Base-by-base conservation (phyloP, 2,113 vertebrate species). In the Nesospiza acunhae region DNA sequence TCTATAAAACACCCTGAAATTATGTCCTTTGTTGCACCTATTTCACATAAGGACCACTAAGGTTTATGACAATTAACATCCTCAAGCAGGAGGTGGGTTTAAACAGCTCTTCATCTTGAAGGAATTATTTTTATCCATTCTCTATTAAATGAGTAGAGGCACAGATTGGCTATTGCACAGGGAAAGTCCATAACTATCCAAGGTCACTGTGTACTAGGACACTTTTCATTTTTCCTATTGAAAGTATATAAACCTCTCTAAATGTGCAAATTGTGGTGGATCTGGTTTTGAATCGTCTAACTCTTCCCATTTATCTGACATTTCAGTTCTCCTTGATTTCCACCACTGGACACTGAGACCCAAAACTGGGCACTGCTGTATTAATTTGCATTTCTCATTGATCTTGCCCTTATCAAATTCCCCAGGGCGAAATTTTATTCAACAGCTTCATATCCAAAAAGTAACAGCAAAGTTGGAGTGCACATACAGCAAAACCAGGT, bases 291-390 rank as follows among this genome's bases (percentile, higher is more conserved):
- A 60, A 60, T 46, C 27, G 68, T 22, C 13, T 62, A 76, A 56
- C 18, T 79, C 21, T 58, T 83, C 24, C 58, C 7, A 73, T 56
- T 35, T 64, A 49, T 47, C 53, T 66, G 15, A 27, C 31, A 10
- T 9, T 63, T 93, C 52, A 67, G 19, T 66, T 9, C 27, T 59
- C 7, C n/a, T 69, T 7, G 1, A 9, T 72, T 94, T 60, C 20
- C 1, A 6, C 13, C 44, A 58, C 27, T 76, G n/a, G 41, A 63
- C 13, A 15, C 24, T 67, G 37, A 50, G 28, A 62, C n/a, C 12
- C 33, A 10, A 82, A 60, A 56, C 1, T 15, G 6, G 92, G 7
- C 46, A 52, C 27, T 2, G 0, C 3, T 6, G 3, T 35, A 35
- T 23, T 42, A 24, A 55, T 70, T 5, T 47, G 30, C 10, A 33